Evolutionary conservation across 2,888 invertebrate genomes (phyloP), one percentile per base, ranked within the genome.

Genomic region (Morpho helenor): DNA sequence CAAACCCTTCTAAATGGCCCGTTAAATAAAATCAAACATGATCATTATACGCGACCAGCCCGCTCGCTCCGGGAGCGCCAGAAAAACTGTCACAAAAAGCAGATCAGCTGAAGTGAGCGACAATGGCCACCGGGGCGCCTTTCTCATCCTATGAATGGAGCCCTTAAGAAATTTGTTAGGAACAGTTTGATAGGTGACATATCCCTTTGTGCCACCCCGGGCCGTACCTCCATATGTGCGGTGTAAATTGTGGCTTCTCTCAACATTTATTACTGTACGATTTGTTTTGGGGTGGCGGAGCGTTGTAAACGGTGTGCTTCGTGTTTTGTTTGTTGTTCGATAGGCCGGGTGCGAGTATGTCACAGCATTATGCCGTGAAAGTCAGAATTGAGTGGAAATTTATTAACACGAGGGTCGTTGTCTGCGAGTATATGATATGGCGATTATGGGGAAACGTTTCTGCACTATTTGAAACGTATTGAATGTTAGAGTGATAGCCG

Each of bases 121-220:
- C 55, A 49, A 52, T 66, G 76, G 70, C 79, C 82, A 79, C 83
- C 78, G 76, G 78, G 80, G 79, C 75, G 77, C 80, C 75, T 80
- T 84, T 83, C 77, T 79, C 74, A 76, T 79, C 74, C 76, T 57
- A 56, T 84, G 75, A 80, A 78, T 79, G 80, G 78, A 67, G 40
- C 80, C 77, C 82, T 82, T 77, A 84, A 86, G 84, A 84, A 84
- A 87, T 84, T 84, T 84, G 85, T 86, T 79, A 79, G 74, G 76
- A 80, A 77, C 75, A 77, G 70, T 82, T 76, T 79, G 81, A 84
- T 84, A 78, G 79, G 79, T 79, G 79, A 75, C 75, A 75, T 71
- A 66, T 64, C 70, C 53, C 57, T 63, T 66, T 64, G 68, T 63
- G 65, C 61, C 57, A 55, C 52, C 56, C 53, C 54, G 57, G 65